Percentiles rank a stretch among this genome's conserved stretches.
These are phyloP conservation scores for Thalassaphorura encarpata DNA, from an alignment of 1,140 invertebrate genomes.

Conservation along the genomic window DNA sequence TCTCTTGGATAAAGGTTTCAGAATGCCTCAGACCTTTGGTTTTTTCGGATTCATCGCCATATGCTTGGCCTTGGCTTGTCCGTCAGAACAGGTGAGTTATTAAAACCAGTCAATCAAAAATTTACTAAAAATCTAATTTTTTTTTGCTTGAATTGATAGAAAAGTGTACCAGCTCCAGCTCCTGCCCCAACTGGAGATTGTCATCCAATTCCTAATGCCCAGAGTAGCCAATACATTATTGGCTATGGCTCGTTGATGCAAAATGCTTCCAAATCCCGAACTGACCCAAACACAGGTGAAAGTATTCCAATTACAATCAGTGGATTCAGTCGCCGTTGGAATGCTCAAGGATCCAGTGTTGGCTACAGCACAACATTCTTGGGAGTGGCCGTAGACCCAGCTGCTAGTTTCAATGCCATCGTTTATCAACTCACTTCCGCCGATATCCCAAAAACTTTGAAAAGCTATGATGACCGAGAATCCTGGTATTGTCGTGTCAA, in stretches of 20 bases:
- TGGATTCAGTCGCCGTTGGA: conserved; percentile 16
- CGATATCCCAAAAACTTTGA: background rate
- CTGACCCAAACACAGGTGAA: conserved; percentile 15
- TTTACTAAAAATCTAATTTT: too few relatives aligned
- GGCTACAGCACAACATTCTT: conserved; percentile 16
- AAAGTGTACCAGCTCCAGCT: too few relatives aligned
- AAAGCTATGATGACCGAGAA: conserved; percentile 16
- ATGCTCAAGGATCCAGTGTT: background rate
- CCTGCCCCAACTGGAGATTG: conserved; percentile 3
- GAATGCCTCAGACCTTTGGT: too few relatives aligned
- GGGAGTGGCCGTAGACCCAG: conserved; percentile 1
- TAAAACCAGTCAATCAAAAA: too few relatives aligned
- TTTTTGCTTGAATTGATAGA: too few relatives aligned
- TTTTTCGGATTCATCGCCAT: too few relatives aligned
- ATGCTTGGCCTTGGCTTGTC: too few relatives aligned
- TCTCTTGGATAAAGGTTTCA: too few relatives aligned
- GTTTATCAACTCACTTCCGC: conserved; percentile 4
- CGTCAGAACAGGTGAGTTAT: too few relatives aligned
- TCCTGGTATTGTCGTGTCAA: conserved; percentile 9
- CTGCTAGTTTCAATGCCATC: conserved; percentile 5
- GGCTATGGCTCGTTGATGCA: conserved; percentile 24
- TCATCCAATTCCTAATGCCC: background rate
- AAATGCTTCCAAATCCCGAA: conserved; percentile 11
- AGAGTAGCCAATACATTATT: conserved; percentile 14
- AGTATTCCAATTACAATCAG: conserved; percentile 12